Conservation (phyloP, 1,140 invertebrate genomes). For the Tribolium madens region DNA sequence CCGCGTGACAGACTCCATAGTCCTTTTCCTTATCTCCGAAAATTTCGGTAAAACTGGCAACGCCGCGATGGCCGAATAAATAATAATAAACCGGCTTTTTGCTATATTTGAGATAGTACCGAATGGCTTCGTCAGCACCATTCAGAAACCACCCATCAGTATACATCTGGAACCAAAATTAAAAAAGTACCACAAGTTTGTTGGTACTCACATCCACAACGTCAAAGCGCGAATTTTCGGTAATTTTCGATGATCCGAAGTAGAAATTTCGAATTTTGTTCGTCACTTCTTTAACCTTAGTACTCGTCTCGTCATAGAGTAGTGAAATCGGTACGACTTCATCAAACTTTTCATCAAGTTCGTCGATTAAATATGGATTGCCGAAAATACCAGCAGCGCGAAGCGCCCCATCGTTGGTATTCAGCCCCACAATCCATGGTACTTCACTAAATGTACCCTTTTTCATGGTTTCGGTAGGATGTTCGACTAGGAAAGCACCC, state of each 20-base stretch:
- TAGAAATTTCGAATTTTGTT: constrained; percentile 73
- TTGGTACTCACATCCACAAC: constrained; percentile 39
- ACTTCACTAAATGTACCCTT: constrained; percentile 69
- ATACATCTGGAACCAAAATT: constrained; percentile 70
- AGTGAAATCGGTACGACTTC: constrained; percentile 72
- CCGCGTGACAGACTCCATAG: constrained; percentile 80
- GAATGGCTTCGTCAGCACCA: constrained; percentile 71
- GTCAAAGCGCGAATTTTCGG: constrained; percentile 56
- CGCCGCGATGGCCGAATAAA: constrained; percentile 74
- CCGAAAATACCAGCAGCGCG: constrained; percentile 69
- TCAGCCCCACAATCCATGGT: constrained; percentile 78
- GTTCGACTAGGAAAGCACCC: constrained; percentile 75
- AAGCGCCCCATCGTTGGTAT: constrained; percentile 76
- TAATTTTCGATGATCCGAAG: constrained; percentile 67
- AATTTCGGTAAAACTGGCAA: constrained; percentile 76
- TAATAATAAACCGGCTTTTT: constrained; percentile 74
- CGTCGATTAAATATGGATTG: constrained; percentile 63
- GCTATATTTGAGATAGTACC: constrained; percentile 66
- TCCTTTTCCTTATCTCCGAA: constrained; percentile 73
- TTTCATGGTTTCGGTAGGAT: constrained; percentile 68
- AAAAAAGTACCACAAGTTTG: constrained; percentile 14
- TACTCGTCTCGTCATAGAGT: constrained; percentile 72
- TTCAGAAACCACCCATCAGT: constrained; percentile 77
- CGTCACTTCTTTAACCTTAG: constrained; percentile 67
- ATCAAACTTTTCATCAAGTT: constrained; percentile 71